Evolutionary conservation across 2,113 vertebrate genomes (phyloP), one percentile per base, ranked within the genome.

Genomic region (Zapornia atra): DNA sequence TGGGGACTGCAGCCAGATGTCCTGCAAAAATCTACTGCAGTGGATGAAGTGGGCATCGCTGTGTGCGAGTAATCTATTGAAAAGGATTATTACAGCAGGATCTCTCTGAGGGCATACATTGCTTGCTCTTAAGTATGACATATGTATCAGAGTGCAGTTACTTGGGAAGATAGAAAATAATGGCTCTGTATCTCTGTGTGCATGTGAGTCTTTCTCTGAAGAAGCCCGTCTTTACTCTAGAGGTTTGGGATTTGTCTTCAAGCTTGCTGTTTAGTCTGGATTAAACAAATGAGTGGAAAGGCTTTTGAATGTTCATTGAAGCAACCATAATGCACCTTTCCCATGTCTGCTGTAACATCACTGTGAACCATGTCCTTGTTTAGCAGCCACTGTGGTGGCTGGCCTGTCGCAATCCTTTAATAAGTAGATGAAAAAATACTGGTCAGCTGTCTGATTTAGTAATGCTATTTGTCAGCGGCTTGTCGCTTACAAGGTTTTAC

Each of bases 391-490:
- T 90, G 4, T 54, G 90, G 28, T 33, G 69, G 6, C 76, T 78
- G 51, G 26, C 34, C 66, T 94, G 90, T 96, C 50, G 5, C 73
- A 93, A 46, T 69, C 75, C 46, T 77, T 77, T 94, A 92, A 68
- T 89, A 71, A 84, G 54, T 69, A 91, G 76, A 94, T 83, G 77
- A 92, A 92, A 93, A 94, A 81, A 68, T 56, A 57, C 76, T 77
- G 73, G 73, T 92, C 92, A 83, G 69, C 86, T 96, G 96, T 94
- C 90, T 78, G 50, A 65, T 71, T 78, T 69, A 82, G 92, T 96
- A 90, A 97, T 92, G 86, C 82, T 82, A 11, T 94, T 96, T 90
- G 83, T 80, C 68, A 91, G 72, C 86, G 92, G 72, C 85, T 94
- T 95, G 94, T 94, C 73, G 54, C 56, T 92, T 66, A 33, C 22